Percentiles rank a stretch among this genome's conserved stretches.
These are phyloP conservation scores for Galago senegalensis DNA, from an alignment of 2,797 vertebrate species.

Conservation along the genomic window DNA sequence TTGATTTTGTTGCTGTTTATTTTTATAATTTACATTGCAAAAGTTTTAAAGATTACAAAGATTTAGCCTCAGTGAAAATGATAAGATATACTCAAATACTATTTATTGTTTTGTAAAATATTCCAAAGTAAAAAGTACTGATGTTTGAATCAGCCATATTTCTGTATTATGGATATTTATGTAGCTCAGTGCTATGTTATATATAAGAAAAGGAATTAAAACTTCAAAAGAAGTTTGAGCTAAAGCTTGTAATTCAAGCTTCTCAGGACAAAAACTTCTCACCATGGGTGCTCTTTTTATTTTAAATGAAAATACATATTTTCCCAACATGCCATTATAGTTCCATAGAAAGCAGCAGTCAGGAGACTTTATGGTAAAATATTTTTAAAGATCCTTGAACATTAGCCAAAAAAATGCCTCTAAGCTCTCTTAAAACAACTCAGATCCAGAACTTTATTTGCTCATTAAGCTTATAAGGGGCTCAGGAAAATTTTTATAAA, in stretches of 20 bases:
- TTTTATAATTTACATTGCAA: background rate
- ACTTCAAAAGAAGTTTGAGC: conserved; percentile 72
- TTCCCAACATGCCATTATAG: conserved; percentile 75
- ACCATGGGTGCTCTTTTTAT: conserved; percentile 59
- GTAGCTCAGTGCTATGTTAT: background rate
- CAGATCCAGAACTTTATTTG: conserved; percentile 80
- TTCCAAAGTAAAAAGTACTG: background rate
- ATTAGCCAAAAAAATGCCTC: conserved; percentile 81
- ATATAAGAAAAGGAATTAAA: conserved; percentile 71
- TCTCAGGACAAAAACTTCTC: conserved; percentile 77
- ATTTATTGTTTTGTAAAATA: background rate
- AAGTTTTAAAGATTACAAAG: background rate
- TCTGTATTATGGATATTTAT: conserved; percentile 32
- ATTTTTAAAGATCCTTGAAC: conserved; percentile 85
- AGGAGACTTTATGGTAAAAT: conserved; percentile 84
- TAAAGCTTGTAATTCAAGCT: conserved; percentile 80
- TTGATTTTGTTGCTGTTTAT: background rate
- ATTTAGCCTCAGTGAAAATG: background rate
- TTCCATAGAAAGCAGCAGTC: conserved; percentile 84
- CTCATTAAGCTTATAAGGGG: conserved; percentile 73
- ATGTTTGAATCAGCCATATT: background rate
- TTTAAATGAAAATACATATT: conserved; percentile 86
- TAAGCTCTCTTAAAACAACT: conserved; percentile 85
- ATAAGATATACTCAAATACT: background rate
- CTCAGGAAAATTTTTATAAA: conserved; percentile 76